phyloP scores from a whole-genome alignment of 2,113 vertebrate genomes.

The Crotalus tigris region DNA sequence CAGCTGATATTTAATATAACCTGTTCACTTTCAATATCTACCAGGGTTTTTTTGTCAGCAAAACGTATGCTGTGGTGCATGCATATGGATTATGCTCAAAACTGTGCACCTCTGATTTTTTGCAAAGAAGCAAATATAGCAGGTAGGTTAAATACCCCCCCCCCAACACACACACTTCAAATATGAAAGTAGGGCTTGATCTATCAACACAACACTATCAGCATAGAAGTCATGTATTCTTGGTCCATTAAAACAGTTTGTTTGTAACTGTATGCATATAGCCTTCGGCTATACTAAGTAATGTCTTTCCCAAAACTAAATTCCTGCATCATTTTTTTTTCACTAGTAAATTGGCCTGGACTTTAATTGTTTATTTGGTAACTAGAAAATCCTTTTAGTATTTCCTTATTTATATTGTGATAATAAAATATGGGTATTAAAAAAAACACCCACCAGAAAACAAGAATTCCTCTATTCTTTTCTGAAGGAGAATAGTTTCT shows the following conservation, averaged over 20 bases:
- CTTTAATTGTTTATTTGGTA: background rate
- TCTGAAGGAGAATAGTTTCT: background rate
- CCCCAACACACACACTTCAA: constrained; percentile 12
- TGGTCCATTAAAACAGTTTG: constrained; percentile 67
- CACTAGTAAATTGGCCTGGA: constrained; percentile 41
- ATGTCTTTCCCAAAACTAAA: constrained; percentile 60
- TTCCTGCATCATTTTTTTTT: constrained; percentile 52
- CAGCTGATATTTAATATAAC: background rate
- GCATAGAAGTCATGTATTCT: constrained; percentile 53
- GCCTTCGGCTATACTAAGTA: constrained; percentile 62
- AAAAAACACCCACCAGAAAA: background rate
- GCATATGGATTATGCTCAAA: background rate
- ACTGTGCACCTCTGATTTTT: background rate
- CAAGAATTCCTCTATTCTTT: background rate
- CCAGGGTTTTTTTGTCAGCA: background rate
- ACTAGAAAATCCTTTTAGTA: background rate
- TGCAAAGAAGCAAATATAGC: constrained; percentile 6
- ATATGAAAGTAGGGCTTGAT: constrained; percentile 40
- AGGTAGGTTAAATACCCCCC: constrained; percentile 19
- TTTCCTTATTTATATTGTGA: background rate
- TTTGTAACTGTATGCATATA: constrained; percentile 73
- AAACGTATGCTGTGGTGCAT: background rate
- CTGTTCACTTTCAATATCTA: background rate
- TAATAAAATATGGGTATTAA: background rate
- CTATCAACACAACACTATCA: too few species aligned